Conservation (phyloP, 2,113 vertebrate genomes). For the Paracanthobrama guichenoti region DNA sequence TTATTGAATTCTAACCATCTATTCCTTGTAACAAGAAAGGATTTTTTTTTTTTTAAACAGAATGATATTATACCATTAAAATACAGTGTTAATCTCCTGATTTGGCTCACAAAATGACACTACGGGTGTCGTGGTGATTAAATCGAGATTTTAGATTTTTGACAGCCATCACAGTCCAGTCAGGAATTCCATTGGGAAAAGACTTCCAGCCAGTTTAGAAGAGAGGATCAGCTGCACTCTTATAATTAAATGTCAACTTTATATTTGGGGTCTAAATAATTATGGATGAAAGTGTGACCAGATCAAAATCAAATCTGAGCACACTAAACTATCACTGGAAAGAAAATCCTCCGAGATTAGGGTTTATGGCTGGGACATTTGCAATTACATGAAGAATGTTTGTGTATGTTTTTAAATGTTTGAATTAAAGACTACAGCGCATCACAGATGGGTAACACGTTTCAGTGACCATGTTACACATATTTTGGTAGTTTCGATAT, state of each 20-base stretch:
- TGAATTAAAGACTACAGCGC: neutral
- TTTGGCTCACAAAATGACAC: neutral
- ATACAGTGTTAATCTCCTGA: neutral
- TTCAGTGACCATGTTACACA: neutral
- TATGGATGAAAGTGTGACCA: conserved; percentile 1
- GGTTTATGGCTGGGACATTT: neutral
- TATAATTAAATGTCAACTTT: conserved; percentile 30
- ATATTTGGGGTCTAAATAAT: conserved; percentile 10
- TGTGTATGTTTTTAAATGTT: neutral
- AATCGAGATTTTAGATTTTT: conserved; percentile 15
- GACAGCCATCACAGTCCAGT: conserved; percentile 14
- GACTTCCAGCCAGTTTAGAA: conserved; percentile 2
- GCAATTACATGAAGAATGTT: neutral
- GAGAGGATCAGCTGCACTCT: conserved; percentile 23
- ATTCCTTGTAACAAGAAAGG: neutral
- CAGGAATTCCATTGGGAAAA: neutral
- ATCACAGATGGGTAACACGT: neutral
- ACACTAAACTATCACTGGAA: neutral
- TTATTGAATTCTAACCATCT: conserved; percentile 26
- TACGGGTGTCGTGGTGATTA: neutral
- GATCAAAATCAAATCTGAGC: conserved; percentile 16
- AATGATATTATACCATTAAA: neutral
- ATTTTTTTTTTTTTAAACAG: neutral
- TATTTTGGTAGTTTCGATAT: neutral
- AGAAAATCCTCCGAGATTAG: neutral